Percentiles rank a stretch among this genome's conserved stretches.
Evolutionary conservation across 2,797 vertebrate genomes (phyloP).

Genomic region (Anolis apletophallus): DNA sequence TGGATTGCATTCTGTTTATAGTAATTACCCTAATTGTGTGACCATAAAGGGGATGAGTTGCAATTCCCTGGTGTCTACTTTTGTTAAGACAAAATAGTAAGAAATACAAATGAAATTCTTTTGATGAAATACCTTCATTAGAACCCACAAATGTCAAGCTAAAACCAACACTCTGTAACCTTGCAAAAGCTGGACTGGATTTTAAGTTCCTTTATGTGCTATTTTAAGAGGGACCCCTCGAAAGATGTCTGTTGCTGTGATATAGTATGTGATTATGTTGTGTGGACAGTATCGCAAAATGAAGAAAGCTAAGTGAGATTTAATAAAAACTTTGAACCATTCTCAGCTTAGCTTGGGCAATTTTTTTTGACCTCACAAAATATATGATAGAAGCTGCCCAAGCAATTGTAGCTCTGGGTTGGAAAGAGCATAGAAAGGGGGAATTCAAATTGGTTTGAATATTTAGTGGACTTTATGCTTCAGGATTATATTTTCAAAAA

Average conservation of each 20-base stretch:
- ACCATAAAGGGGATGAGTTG: slow-evolving; percentile 17
- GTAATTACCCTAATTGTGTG: not conserved
- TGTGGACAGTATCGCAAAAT: not conserved
- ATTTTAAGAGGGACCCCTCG: not conserved
- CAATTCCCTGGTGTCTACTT: slow-evolving; percentile 17
- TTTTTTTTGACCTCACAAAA: too few species aligned
- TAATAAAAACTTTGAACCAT: not conserved
- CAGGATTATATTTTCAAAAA: too few species aligned
- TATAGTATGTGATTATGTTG: not conserved
- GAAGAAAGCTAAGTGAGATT: not conserved
- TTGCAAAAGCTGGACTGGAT: not conserved
- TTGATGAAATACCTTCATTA: not conserved
- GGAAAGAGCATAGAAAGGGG: too few species aligned
- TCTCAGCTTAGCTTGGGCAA: too few species aligned
- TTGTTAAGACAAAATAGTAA: slow-evolving; percentile 20
- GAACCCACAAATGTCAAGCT: not conserved
- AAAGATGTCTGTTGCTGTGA: not conserved
- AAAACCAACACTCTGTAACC: not conserved
- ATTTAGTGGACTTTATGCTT: too few species aligned
- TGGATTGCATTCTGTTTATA: slow-evolving; percentile 10
- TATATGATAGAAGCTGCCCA: too few species aligned
- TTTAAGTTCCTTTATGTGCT: not conserved
- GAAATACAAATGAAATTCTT: not conserved
- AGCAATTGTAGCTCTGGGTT: too few species aligned
- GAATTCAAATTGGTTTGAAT: too few species aligned